Conservation (phyloP, 2,113 vertebrate genomes). For the Microtus oregoni region DNA sequence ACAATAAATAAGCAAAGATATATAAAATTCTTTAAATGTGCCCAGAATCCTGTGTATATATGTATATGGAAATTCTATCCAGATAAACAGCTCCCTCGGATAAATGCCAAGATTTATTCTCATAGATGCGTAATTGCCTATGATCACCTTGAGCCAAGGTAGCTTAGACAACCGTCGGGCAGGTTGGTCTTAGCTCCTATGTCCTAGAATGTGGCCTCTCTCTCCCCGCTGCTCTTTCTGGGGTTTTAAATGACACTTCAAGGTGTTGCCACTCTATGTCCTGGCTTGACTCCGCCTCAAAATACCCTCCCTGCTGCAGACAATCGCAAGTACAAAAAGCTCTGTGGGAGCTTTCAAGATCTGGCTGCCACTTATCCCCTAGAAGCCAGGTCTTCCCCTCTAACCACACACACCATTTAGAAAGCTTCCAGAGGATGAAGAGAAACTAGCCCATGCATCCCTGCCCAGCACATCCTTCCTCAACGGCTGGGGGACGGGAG, state of each 20-base stretch:
- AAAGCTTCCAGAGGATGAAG: neutral
- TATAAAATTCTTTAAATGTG: conserved; percentile 41
- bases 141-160: neutral
- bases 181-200: neutral
- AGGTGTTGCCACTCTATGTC: neutral
- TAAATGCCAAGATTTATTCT: neutral
- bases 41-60: neutral
- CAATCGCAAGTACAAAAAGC: neutral
- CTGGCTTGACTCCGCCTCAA: neutral
- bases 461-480: neutral
- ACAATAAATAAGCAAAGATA: conserved; percentile 58
- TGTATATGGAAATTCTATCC: neutral
- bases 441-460: neutral
- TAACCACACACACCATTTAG: neutral
- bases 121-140: neutral
- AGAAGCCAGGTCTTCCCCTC: neutral
- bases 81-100: neutral
- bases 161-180: neutral
- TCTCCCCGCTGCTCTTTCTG: neutral
- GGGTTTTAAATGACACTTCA: neutral
- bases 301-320: neutral
- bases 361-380: neutral
- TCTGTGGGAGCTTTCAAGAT: neutral
- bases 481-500: neutral
- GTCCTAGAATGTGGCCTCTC: neutral